Conservation (phyloP, 2,797 vertebrate species). For the Phrynocephalus guinanensis region DNA sequence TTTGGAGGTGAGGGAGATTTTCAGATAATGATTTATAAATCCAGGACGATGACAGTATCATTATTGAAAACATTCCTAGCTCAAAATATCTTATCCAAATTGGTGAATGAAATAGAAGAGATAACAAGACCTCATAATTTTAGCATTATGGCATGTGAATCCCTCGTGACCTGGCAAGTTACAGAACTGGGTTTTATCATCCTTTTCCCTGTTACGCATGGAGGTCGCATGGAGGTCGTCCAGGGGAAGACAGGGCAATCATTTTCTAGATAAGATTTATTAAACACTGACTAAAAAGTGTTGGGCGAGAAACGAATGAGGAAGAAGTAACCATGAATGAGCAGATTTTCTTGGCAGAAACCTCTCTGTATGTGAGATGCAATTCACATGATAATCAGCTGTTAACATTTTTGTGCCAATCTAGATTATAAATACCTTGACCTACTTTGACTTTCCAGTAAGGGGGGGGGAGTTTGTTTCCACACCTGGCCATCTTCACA, state of each 20-base stretch:
- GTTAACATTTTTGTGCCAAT: slow-evolving; percentile 48
- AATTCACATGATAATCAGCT: slow-evolving; percentile 15
- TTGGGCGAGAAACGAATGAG: slow-evolving; percentile 27
- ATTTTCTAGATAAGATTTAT: neutral
- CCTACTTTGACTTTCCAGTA: slow-evolving; percentile 43
- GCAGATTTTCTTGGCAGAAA: slow-evolving; percentile 39
- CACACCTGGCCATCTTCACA: neutral
- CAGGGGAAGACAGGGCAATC: neutral
- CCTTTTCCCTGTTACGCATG: neutral
- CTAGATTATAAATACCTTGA: slow-evolving; percentile 43
- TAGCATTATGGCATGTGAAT: accelerated
- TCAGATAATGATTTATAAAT: neutral
- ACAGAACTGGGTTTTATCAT: slow-evolving; percentile 7
- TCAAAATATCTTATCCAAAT: neutral
- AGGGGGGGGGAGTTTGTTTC: neutral
- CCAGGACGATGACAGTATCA: neutral
- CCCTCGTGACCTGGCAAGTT: neutral
- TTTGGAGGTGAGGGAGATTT: neutral
- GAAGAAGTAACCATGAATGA: neutral
- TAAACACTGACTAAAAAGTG: neutral
- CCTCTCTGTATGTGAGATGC: slow-evolving; percentile 26
- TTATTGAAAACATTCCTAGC: neutral
- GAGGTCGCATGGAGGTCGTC: accelerated
- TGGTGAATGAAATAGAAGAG: neutral
- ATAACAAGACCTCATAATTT: neutral